Conservation (phyloP, 2,797 vertebrate genomes). For the Lemur catta region DNA sequence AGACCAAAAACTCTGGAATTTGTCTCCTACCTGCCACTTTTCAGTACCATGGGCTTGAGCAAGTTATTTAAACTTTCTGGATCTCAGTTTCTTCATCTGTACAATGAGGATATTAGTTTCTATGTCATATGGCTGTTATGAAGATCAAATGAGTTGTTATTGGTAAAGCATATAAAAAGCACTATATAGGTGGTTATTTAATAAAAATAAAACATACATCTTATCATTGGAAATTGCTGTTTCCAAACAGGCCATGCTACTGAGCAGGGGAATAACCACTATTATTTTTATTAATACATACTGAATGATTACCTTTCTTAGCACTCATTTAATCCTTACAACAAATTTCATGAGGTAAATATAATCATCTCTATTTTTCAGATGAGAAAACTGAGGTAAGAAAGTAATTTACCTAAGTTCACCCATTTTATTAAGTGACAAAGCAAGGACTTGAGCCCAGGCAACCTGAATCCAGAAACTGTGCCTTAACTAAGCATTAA, state of each 20-base stretch:
- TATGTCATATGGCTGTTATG: neutral
- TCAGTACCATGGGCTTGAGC: neutral
- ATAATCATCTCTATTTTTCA: neutral
- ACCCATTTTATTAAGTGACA: neutral
- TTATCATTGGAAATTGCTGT: neutral
- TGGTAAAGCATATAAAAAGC: neutral
- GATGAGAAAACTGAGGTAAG: neutral
- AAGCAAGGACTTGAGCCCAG: neutral
- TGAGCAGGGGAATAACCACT: neutral
- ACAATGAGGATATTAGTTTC: neutral
- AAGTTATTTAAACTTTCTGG: neutral
- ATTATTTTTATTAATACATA: neutral
- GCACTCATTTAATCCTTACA: neutral
- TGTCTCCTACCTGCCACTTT: neutral
- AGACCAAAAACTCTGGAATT: neutral
- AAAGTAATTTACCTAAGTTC: neutral
- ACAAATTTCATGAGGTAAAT: neutral
- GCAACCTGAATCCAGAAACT: neutral
- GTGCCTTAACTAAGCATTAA: neutral
- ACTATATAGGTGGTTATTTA: neutral
- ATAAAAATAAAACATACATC: neutral
- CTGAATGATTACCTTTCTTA: neutral
- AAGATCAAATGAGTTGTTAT: slow-evolving; percentile 12
- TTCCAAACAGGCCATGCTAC: neutral
- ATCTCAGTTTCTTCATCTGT: neutral